Conservation (phyloP, 2,797 vertebrate species). For the Spatula clypeata region DNA sequence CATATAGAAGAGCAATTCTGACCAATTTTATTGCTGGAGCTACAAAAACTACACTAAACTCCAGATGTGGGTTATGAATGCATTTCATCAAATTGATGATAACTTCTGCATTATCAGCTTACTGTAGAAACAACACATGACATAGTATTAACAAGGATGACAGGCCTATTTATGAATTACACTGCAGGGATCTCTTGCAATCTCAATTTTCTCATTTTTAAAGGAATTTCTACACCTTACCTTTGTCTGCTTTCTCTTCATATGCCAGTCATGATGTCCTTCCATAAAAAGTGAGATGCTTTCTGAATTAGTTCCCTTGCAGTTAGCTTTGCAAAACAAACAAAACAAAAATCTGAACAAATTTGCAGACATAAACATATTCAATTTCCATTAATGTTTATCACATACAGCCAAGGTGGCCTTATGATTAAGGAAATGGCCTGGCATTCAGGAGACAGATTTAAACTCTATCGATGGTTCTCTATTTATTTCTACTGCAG, state of each 20-base stretch:
- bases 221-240: neutral
- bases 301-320: neutral
- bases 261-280: neutral
- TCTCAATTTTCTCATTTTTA: neutral
- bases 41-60: neutral
- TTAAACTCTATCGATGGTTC: neutral
- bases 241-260: neutral
- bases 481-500: constrained; percentile 33
- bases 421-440: constrained; percentile 35
- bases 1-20: neutral
- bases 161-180: neutral
- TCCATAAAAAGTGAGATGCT: neutral
- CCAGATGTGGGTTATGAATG: neutral
- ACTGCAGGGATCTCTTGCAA: neutral
- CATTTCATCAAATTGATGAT: neutral
- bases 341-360: neutral
- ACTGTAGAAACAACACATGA: neutral
- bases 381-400: neutral
- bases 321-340: neutral
- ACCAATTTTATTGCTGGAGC: neutral
- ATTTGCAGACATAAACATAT: neutral
- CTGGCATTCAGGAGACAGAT: neutral
- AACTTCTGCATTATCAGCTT: neutral
- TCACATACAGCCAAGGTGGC: neutral
- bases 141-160: neutral